Conservation (phyloP, 2,888 invertebrate genomes). For the Ceramica pisi region DNA sequence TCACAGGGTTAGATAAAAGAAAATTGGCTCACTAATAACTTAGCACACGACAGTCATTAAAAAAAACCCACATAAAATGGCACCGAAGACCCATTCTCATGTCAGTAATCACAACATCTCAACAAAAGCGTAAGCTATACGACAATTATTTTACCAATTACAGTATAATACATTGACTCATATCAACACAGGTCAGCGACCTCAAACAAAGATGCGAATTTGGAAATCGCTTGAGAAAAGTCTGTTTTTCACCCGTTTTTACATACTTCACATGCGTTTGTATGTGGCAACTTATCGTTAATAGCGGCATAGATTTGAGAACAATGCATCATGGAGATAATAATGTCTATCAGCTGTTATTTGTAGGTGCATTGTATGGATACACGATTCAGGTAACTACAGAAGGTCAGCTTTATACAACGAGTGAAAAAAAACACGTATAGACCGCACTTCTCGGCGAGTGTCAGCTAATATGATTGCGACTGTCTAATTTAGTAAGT, state of each 20-base stretch:
- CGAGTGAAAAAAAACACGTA: background rate
- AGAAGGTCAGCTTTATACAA: slow-evolving; percentile 1
- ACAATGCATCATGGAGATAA: slow-evolving; percentile 67
- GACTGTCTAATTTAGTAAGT: too few relatives aligned
- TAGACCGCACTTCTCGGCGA: background rate
- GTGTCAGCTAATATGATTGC: background rate
- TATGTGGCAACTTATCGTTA: slow-evolving; percentile 68
- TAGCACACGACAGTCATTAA: slow-evolving; percentile 10
- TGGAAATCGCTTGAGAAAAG: slow-evolving; percentile 67
- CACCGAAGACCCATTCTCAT: slow-evolving; percentile 30
- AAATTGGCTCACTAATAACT: slow-evolving; percentile 1
- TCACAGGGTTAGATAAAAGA: background rate
- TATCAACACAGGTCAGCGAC: slow-evolving; percentile 48
- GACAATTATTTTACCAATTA: slow-evolving; percentile 56
- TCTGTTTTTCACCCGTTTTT: slow-evolving; percentile 53
- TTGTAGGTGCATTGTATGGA: slow-evolving; percentile 49
- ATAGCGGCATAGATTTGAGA: slow-evolving; percentile 71
- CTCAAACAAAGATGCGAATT: slow-evolving; percentile 67
- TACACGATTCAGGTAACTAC: background rate
- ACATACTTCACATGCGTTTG: slow-evolving; percentile 51
- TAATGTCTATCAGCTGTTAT: slow-evolving; percentile 55
- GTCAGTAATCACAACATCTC: slow-evolving; percentile 17
- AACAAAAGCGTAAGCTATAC: slow-evolving; percentile 43
- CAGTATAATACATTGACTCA: slow-evolving; percentile 42
- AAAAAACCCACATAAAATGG: background rate